These are phyloP conservation scores for Coregonus ussuriensis DNA, from an alignment of 2,797 vertebrate species.

Conservation along the genomic window DNA sequence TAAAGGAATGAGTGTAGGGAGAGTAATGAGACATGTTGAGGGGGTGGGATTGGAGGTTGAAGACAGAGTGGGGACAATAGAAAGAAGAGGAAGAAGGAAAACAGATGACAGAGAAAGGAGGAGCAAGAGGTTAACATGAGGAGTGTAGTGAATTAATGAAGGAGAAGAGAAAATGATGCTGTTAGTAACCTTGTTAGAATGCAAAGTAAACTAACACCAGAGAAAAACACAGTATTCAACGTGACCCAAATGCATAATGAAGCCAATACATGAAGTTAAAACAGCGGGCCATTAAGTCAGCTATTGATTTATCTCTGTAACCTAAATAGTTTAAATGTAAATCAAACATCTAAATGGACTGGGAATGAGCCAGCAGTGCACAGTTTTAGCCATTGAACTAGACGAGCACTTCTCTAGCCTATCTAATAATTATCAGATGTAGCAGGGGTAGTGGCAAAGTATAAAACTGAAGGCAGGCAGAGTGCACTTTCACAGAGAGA, in stretches of 20 bases:
- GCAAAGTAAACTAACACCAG: constrained; percentile 41
- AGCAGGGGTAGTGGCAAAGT: neutral
- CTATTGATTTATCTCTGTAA: constrained; percentile 47
- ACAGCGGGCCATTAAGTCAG: constrained; percentile 34
- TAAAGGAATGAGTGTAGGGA: neutral
- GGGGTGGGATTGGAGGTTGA: neutral
- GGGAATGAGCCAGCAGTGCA: neutral
- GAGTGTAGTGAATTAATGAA: neutral
- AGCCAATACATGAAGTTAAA: constrained; percentile 39
- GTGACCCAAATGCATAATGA: neutral
- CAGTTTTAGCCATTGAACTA: neutral
- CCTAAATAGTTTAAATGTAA: neutral
- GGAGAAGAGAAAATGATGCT: constrained; percentile 11
- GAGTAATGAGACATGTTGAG: neutral
- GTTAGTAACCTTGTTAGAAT: constrained; percentile 63
- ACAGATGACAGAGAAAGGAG: neutral
- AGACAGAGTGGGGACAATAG: neutral
- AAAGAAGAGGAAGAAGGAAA: neutral
- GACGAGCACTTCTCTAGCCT: neutral
- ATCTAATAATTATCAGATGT: neutral
- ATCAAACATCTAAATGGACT: neutral
- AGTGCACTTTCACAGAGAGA: too few relatives aligned
- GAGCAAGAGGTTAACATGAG: neutral
- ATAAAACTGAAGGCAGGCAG: neutral
- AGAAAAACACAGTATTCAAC: constrained; percentile 33